phyloP scores from a whole-genome alignment of 2,113 vertebrate species.

The Myotis lucifugus region DNA sequence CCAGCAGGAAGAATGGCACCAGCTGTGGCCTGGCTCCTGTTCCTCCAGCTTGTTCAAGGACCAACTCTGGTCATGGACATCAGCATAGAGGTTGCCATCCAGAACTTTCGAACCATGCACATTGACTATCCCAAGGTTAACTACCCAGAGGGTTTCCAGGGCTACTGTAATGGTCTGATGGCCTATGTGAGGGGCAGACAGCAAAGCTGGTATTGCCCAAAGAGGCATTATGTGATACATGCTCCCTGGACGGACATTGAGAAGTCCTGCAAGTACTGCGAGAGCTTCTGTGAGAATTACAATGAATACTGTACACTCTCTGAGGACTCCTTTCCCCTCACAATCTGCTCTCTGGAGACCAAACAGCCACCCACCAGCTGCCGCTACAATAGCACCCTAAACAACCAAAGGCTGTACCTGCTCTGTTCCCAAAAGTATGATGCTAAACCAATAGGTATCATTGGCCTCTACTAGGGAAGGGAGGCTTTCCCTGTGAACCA shows the following conservation, averaged over 20 bases:
- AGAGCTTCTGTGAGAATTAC: conserved; percentile 74
- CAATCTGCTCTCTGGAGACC: not conserved
- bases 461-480: conserved; percentile 25
- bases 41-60: conserved; percentile 50
- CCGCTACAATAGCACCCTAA: conserved; percentile 3
- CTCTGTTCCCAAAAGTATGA: conserved; percentile 67
- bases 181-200: conserved; percentile 49
- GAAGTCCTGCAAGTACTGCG: conserved; percentile 15
- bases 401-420: conserved; percentile 59
- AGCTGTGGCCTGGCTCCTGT: not conserved
- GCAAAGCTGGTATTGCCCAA: conserved; percentile 46
- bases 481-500: not conserved
- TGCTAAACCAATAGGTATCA: conserved; percentile 57
- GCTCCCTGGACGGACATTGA: not conserved
- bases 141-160: not conserved
- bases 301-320: conserved; percentile 67
- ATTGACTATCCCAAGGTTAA: conserved; percentile 48
- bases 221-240: conserved; percentile 65
- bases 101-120: conserved; percentile 37
- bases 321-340: conserved; percentile 4
- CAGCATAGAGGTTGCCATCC: not conserved
- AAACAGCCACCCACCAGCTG: conserved; percentile 49
- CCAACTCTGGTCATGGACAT: not conserved
- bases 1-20: conserved; percentile 64
- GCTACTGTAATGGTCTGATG: conserved; percentile 76